Evolutionary conservation across 1,140 invertebrate species (phyloP), one percentile per base, ranked within the genome.

Genomic region (Mactra quadrangularis): DNA sequence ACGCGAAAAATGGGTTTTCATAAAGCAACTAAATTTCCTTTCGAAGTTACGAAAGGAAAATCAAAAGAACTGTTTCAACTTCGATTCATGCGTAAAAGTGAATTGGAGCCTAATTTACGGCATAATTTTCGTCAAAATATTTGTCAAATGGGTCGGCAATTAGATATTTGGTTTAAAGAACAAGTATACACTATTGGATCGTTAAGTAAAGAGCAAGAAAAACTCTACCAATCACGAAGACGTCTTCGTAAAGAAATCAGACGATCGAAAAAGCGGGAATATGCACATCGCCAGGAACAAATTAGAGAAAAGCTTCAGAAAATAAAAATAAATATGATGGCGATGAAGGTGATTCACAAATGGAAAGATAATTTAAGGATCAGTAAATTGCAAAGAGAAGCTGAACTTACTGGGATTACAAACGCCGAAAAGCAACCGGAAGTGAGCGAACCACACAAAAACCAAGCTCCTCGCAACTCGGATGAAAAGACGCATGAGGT

Each of bases 121-220:
- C 79, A 82, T 50, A 66, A 53, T 55, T 52, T 82, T 35, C 53
- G 71, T 27, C 45, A 62, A 15, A 75, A 62, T 41, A 55, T 66
- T n/a, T 35, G 35, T 35, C 59, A 66, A 82, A 53, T 82, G 70
- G 70, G 68, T 25, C 41, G 45, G 17, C 79, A 75, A 55, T 74
- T 82, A 55, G 79, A 82, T 55, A 25, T 62, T 17, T 82, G 79
- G 70, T 74, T 64, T 74, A 82, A 74, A 75, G 70, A 82, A 60
- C 79, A 82, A 64, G 45, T 47, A 64, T 82, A 50, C 52, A 82
- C 55, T 11, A 64, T 82, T 1, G 70, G 70, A 53, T 50, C 59
- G 41, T 25, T 82, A 62, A 82, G 22, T 53, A 72, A 72, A 64
- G 59, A 74, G 41, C 79, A 82, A 55, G 79, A 82, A 25, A 82